Conservation (phyloP, 2,888 invertebrate genomes). For the Oxystoma pomonae region DNA sequence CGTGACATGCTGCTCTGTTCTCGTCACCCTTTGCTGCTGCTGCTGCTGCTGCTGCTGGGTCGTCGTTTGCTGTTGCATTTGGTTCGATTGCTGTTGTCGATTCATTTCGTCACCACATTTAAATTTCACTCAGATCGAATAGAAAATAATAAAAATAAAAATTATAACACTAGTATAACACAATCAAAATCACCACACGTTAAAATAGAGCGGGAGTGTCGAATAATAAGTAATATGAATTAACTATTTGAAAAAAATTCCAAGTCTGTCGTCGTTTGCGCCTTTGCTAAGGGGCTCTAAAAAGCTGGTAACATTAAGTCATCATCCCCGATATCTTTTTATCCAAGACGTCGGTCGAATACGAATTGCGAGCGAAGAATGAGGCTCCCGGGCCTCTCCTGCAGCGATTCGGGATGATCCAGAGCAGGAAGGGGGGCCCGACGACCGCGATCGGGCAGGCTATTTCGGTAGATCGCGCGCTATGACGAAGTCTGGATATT, state of each 20-base stretch:
- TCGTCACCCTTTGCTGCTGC: constrained; percentile 58
- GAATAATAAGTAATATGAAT: constrained; percentile 15
- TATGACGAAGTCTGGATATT: not conserved
- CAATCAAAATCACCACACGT: constrained; percentile 41
- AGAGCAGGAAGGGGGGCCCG: constrained; percentile 13
- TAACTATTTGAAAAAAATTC: constrained; percentile 29
- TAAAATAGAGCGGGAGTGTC: constrained; percentile 25
- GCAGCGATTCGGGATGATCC: constrained; percentile 18
- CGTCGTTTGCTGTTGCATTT: constrained; percentile 50
- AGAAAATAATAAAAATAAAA: constrained; percentile 22
- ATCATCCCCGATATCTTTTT: constrained; percentile 69
- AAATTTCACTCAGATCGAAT: constrained; percentile 32
- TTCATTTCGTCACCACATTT: constrained; percentile 59
- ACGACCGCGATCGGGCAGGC: not conserved
- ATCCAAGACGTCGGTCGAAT: constrained; percentile 95
- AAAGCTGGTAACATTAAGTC: constrained; percentile 69
- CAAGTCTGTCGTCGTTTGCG: constrained; percentile 39
- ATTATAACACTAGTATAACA: constrained; percentile 39
- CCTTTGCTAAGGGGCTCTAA: constrained; percentile 50
- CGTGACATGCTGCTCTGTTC: constrained; percentile 75
- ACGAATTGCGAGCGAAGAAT: constrained; percentile 88
- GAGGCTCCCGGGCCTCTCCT: constrained; percentile 42
- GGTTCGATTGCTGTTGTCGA: constrained; percentile 61
- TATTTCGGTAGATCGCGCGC: constrained; percentile 17
- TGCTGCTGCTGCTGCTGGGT: constrained; percentile 40